A percentile compares a stretch with the other conserved stretches of the same genome.
Evolutionary conservation across 2,113 vertebrate genomes (phyloP).

Genomic region (Bothrops jararaca): DNA sequence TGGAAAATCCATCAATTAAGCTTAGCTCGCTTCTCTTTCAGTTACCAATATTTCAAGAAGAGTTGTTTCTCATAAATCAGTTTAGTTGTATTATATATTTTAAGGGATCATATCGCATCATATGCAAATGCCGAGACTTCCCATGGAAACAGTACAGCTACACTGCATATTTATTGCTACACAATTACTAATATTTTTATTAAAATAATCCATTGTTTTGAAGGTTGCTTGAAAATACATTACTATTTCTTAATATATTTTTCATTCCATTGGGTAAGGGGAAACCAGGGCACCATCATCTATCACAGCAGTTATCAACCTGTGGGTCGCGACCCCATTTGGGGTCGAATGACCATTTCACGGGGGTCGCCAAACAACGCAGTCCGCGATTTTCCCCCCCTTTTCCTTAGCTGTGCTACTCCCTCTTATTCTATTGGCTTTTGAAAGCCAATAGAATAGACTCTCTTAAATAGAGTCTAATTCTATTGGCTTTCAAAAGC

Average conservation of each 20-base stretch:
- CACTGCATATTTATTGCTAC: neutral
- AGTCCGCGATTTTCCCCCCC: too few relatives aligned
- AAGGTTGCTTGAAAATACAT: neutral
- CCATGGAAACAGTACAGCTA: neutral
- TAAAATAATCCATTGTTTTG: neutral
- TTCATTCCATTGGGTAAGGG: neutral
- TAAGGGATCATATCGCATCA: neutral
- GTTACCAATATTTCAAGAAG: neutral
- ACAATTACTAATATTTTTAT: neutral
- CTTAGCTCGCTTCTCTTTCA: neutral
- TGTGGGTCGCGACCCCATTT: too few relatives aligned
- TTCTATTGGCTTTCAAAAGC: too few relatives aligned
- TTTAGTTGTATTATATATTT: neutral
- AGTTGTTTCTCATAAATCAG: neutral
- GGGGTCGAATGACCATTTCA: too few relatives aligned
- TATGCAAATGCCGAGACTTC: neutral
- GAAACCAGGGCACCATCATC: neutral
- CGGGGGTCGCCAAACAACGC: too few relatives aligned
- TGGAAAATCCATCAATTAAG: neutral
- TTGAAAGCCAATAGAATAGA: too few relatives aligned
- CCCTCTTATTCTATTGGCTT: too few relatives aligned
- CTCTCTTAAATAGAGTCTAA: too few relatives aligned
- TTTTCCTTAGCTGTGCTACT: too few relatives aligned
- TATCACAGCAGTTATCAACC: too few relatives aligned
- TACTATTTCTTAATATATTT: neutral